Evolutionary conservation across 37 sponge, comb jelly and placozoan genomes (phyloP), one percentile per base, ranked within the genome.

Genomic region (Geodia barretti): DNA sequence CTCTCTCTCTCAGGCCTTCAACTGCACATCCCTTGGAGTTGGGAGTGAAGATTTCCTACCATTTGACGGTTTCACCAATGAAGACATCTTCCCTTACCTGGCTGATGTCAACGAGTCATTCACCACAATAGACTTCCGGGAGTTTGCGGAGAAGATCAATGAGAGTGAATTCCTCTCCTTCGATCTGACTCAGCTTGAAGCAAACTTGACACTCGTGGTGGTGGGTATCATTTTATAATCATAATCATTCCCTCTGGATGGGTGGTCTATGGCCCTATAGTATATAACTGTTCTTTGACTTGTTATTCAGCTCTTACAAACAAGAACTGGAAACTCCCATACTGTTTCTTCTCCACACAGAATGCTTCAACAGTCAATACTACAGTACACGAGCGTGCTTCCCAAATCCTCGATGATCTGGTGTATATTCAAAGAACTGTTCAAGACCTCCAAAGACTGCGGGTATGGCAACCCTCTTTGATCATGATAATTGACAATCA

Each of bases 121-220:
- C n/a, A 17, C 54, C 7, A 14, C 7, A 17, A 47, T 47, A 14
- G 14, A 47, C 54, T 47, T 47, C 14, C 11, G 14, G 7, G 54
- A 47, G 7, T 14, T 17, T 47, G 14, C 7, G 11, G 14, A 47
- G 7, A 7, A 17, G 14, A 7, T 14, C 7, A 47, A 47, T 47
- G 54, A 47, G 11, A 47, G 11, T 19, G 5, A 63, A 29, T 23
- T 68, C 35, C 69, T 68, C 69, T 33, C 32, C 20, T 68, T 68
- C 69, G 30, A 68, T 19, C 69, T 68, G 1, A 68, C 69, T 30
- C 20, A 32, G n/a, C 35, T 68, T 33, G 35, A 68, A 33, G 4
- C 69, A 23, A 68, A 68, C 69, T 32, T 68, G 20, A 68, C 32
- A 5, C n/a, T n/a, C n/a, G n/a, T n/a, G n/a, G n/a, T n/a, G n/a